These are phyloP conservation scores for Leuciscus waleckii DNA, from an alignment of 2,797 vertebrate species.

Conservation along the genomic window DNA sequence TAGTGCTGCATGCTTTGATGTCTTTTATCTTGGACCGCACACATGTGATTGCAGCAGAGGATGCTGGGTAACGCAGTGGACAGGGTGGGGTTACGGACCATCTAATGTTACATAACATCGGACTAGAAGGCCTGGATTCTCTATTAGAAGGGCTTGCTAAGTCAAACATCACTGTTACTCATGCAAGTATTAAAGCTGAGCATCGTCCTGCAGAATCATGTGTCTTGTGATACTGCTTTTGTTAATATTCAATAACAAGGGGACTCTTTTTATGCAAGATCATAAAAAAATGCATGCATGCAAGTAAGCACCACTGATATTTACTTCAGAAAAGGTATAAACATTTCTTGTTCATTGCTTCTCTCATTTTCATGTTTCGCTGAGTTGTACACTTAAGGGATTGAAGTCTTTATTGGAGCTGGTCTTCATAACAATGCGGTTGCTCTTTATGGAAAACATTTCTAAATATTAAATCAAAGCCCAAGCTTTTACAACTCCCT, in stretches of 20 bases:
- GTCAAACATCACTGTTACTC: slow-evolving; percentile 17
- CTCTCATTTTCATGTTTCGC: slow-evolving; percentile 29
- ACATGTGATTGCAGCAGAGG: background rate
- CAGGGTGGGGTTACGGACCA: background rate
- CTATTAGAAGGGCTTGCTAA: background rate
- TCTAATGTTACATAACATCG: slow-evolving; percentile 5
- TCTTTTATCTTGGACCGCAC: slow-evolving; percentile 49
- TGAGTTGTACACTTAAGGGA: slow-evolving; percentile 38
- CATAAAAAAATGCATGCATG: background rate
- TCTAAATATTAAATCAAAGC: slow-evolving; percentile 54
- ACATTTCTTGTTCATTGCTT: background rate
- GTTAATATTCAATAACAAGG: background rate
- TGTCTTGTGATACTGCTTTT: background rate
- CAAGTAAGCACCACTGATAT: background rate
- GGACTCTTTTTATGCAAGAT: background rate
- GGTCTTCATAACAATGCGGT: slow-evolving; percentile 18
- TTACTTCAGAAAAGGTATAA: background rate
- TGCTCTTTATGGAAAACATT: slow-evolving; percentile 48
- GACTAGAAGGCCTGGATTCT: background rate
- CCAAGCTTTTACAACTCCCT: slow-evolving; percentile 26
- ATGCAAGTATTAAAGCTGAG: background rate
- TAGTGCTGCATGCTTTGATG: slow-evolving; percentile 69
- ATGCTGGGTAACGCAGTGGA: slow-evolving; percentile 3
- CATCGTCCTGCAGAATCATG: background rate
- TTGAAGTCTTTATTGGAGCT: slow-evolving; percentile 35